Conservation (phyloP, 1,140 invertebrate genomes). For the Chionoecetes opilio region DNA sequence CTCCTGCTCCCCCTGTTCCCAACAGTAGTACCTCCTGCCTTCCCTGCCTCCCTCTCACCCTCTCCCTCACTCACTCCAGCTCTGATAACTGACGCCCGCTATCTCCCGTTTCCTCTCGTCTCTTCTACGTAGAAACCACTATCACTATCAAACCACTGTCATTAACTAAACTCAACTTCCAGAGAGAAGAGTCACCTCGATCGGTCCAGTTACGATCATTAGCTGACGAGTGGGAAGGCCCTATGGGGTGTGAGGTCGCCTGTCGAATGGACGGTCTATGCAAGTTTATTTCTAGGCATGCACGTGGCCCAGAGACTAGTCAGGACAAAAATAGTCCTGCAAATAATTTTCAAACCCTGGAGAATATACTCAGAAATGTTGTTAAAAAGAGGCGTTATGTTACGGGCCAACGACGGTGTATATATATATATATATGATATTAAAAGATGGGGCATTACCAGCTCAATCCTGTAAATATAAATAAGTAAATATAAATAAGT, state of each 20-base stretch:
- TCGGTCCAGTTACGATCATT: neutral
- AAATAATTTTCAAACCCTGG: too few species aligned
- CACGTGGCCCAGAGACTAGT: too few species aligned
- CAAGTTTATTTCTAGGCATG: neutral
- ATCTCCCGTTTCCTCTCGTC: constrained; percentile 27
- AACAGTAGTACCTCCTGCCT: neutral
- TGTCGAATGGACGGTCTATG: neutral
- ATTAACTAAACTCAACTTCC: neutral
- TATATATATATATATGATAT: too few species aligned
- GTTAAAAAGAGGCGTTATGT: too few species aligned
- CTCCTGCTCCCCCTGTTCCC: neutral
- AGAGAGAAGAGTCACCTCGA: neutral
- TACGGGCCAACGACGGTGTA: too few species aligned
- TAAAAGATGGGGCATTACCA: too few species aligned
- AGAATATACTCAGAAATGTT: too few species aligned
- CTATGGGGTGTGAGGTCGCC: neutral
- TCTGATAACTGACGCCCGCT: constrained; percentile 5
- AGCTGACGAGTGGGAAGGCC: neutral
- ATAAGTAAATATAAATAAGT: too few species aligned
- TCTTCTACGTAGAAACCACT: neutral
- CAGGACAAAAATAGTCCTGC: too few species aligned
- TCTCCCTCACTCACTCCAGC: neutral
- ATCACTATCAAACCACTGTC: neutral
- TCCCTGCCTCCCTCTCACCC: neutral
- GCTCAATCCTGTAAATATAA: too few species aligned